These are phyloP conservation scores for Aphodius sticticus DNA, from an alignment of 2,888 invertebrate genomes.

Conservation along the genomic window DNA sequence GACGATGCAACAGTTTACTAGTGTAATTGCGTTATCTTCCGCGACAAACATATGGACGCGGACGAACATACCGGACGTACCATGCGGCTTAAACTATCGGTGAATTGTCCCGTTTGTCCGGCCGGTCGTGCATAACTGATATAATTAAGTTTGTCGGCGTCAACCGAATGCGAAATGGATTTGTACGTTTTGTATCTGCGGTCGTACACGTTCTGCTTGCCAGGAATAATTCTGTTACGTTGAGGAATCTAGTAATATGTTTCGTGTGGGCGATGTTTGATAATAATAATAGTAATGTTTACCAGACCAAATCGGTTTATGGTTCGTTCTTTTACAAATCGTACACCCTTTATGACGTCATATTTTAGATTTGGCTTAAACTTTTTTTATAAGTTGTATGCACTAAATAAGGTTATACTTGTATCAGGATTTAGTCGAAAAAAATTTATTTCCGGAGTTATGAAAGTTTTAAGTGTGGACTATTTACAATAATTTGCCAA, in stretches of 20 bases:
- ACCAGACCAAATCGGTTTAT: not conserved
- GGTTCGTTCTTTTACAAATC: no score
- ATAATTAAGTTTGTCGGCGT: not conserved
- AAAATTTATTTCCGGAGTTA: no score
- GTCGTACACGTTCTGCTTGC: not conserved
- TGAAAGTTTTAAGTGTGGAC: no score
- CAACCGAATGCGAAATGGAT: not conserved
- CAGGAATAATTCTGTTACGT: not conserved
- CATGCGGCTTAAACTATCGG: not conserved
- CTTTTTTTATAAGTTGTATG: no score
- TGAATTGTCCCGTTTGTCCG: not conserved
- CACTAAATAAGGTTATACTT: no score
- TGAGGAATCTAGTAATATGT: not conserved
- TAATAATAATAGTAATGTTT: not conserved
- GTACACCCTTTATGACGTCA: no score
- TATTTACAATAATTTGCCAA: no score
- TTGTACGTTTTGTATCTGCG: not conserved
- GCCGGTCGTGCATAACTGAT: not conserved
- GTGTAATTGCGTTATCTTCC: conserved; percentile 4
- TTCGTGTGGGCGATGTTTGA: not conserved
- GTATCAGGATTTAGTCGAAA: no score
- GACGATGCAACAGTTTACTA: not conserved
- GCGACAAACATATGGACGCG: not conserved
- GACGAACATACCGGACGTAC: not conserved
- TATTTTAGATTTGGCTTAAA: no score